Evolutionary conservation across 2,888 invertebrate genomes (phyloP), one percentile per base, ranked within the genome.

Genomic region (Tetrapedia diversipes): DNA sequence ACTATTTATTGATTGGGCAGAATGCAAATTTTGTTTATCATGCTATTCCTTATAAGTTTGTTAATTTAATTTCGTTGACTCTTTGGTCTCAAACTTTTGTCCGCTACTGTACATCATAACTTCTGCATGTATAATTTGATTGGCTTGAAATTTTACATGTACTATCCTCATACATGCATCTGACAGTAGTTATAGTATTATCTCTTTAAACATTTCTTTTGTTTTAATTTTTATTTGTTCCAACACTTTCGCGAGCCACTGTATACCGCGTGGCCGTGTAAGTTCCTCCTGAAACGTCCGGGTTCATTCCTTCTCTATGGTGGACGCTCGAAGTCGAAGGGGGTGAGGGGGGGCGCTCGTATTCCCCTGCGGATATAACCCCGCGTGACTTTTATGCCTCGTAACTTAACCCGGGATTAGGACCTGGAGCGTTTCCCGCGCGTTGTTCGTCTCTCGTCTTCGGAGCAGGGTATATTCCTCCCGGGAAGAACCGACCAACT

Each of bases 381-480:
- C 43, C 57, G 16, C 56, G 43, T 65, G 74, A 65, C 74, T 73
- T 74, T 74, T 74, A 74, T 74, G 74, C 51, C 29, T 24, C 65
- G 75, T 75, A 74, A 75, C 49, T 65, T 75, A 19, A 39, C n/a
- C 54, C 14, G 39, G 75, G 65, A 65, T 59, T 74, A 74, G 59
- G 53, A 64, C 57, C 51, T n/a, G 39, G n/a, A 34, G 22, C 24
- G 27, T 27, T 22, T 29, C 51, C 22, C 19, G 19, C 8, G 22
- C 8, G 11, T 34, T 14, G 19, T 37, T n/a, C 56, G 19, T 2
- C 0, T 2, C n/a, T 4, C 54, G 6, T 54, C 14, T 11, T 22
- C 53, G 19, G 56, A 37, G 37, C 3, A 3, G 14, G 11, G 14
- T 16, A 22, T 19, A n/a, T 45, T 45, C 43, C 22, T 47, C 32